Percentiles rank a stretch among this genome's conserved stretches.
These are phyloP conservation scores for Melikaiella ostensackeni DNA, from an alignment of 2,888 invertebrate species.

Conservation along the genomic window DNA sequence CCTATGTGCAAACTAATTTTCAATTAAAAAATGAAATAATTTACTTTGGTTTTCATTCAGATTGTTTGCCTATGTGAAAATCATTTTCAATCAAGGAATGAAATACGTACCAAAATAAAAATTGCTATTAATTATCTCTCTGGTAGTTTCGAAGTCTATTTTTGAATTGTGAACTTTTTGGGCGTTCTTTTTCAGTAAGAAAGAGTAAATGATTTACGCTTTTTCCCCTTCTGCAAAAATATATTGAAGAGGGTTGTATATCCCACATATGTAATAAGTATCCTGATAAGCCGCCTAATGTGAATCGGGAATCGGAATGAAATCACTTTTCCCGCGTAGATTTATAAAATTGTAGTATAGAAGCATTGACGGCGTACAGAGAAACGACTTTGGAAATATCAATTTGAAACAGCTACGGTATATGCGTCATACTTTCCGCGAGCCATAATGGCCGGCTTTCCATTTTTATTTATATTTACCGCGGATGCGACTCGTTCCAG, in stretches of 20 bases:
- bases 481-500: slow-evolving; percentile 52
- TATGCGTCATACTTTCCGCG: slow-evolving; percentile 75
- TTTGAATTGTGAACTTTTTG: no score
- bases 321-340: slow-evolving; percentile 58
- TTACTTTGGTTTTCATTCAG: no score
- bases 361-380: slow-evolving; percentile 44
- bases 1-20: no score
- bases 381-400: slow-evolving; percentile 67
- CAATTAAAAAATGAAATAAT: no score
- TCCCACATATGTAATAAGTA: slow-evolving; percentile 7
- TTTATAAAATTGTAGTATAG: slow-evolving; percentile 44
- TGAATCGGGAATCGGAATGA: slow-evolving; percentile 60
- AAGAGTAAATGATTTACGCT: background rate
- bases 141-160: no score
- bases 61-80: no score
- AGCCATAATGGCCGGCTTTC: slow-evolving; percentile 75
- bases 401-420: slow-evolving; percentile 70
- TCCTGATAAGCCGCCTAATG: slow-evolving; percentile 19
- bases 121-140: no score
- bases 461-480: slow-evolving; percentile 76
- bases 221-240: background rate
- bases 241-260: background rate
- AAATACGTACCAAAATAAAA: no score
- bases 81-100: no score
- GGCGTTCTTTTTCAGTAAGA: no score